Conservation (phyloP, 2,888 invertebrate species). For the Disparrhopalites patrizii region DNA sequence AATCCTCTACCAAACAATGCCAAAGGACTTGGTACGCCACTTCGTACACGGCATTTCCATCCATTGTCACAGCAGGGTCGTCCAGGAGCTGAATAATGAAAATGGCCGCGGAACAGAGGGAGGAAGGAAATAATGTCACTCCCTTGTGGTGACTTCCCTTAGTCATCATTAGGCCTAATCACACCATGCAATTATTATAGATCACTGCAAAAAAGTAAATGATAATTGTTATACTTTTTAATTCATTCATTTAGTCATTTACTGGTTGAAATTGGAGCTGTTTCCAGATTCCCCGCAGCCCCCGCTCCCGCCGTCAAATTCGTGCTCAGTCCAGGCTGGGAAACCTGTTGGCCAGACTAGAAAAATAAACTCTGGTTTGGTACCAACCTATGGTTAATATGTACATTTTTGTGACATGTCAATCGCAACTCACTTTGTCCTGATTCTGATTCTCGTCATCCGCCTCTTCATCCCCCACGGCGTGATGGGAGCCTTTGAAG, state of each 20-base stretch:
- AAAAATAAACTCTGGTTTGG: background rate
- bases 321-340: constrained; percentile 18
- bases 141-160: constrained; percentile 49
- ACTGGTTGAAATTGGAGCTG: constrained; percentile 45
- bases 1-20: constrained; percentile 97
- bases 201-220: background rate
- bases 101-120: constrained; percentile 90
- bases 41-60: constrained; percentile 95
- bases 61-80: constrained; percentile 89
- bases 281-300: constrained; percentile 35
- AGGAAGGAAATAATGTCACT: constrained; percentile 86
- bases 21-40: constrained; percentile 96
- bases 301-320: constrained; percentile 30
- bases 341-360: constrained; percentile 32
- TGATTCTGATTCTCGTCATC: constrained; percentile 42
- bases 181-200: background rate
- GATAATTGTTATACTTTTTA: background rate
- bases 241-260: background rate
- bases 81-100: constrained; percentile 91
- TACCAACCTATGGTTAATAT: background rate
- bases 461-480: constrained; percentile 46
- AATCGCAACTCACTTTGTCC: constrained; percentile 31
- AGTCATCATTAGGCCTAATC: constrained; percentile 29
- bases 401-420: too few relatives aligned
- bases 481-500: constrained; percentile 43